Conservation (phyloP, 2,113 vertebrate species). For the Hyla sarda region DNA sequence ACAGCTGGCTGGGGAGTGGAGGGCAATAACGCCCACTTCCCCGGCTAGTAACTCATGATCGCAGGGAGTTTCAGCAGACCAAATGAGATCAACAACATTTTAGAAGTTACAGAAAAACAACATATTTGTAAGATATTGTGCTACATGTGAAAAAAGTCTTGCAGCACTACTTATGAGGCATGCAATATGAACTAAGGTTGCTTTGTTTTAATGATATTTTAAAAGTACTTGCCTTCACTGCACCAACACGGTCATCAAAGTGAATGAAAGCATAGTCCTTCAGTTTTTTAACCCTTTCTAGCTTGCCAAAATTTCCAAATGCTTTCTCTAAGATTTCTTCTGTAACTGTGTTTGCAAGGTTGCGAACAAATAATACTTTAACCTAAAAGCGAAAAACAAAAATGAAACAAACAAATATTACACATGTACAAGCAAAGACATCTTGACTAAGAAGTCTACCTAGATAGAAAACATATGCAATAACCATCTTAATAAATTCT, state of each 20-base stretch:
- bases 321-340: slow-evolving; percentile 95
- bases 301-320: slow-evolving; percentile 91
- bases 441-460: too few relatives aligned
- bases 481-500: too few relatives aligned
- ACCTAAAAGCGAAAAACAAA: slow-evolving; percentile 75
- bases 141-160: not conserved
- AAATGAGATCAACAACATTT: too few relatives aligned
- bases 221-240: slow-evolving; percentile 87
- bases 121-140: not conserved
- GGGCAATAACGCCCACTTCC: too few relatives aligned
- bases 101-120: not conserved
- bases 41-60: too few relatives aligned
- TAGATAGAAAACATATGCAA: too few relatives aligned
- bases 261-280: slow-evolving; percentile 99
- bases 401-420: not conserved
- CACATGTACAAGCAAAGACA: too few relatives aligned
- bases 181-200: not conserved
- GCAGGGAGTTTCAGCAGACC: too few relatives aligned
- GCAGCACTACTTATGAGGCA: not conserved
- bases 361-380: slow-evolving; percentile 96
- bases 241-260: slow-evolving; percentile 93
- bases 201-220: not conserved
- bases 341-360: slow-evolving; percentile 93
- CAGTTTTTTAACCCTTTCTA: slow-evolving; percentile 98
- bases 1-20: too few relatives aligned